Percentiles rank a stretch among this genome's conserved stretches.
phyloP scores from a whole-genome alignment of 1,140 invertebrate genomes.

The Zaprionus capensis region DNA sequence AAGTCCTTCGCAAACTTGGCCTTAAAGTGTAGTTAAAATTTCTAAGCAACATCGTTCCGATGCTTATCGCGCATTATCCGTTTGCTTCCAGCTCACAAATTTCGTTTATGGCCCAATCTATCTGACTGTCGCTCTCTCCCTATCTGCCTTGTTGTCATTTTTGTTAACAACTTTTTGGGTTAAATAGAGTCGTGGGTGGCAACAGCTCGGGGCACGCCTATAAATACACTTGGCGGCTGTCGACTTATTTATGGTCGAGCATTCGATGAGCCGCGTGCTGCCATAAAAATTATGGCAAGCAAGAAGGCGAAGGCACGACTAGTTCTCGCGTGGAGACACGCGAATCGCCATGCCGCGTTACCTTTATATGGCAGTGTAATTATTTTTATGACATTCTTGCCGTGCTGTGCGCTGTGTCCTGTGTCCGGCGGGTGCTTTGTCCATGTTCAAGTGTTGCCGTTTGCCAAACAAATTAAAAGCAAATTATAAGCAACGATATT shows the following conservation, averaged over 20 bases:
- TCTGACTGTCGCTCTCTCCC: not conserved
- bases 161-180: conserved; percentile 27
- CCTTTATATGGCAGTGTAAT: conserved; percentile 73
- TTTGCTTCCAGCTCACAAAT: conserved; percentile 4
- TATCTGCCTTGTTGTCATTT: conserved; percentile 3
- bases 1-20: not conserved
- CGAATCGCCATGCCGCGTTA: conserved; percentile 53
- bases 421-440: conserved; percentile 23
- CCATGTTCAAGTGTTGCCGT: conserved; percentile 77
- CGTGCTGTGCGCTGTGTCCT: not conserved
- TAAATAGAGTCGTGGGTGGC: conserved; percentile 41
- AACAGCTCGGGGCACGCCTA: conserved; percentile 54
- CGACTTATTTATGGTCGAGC: conserved; percentile 76
- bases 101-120: conserved; percentile 1
- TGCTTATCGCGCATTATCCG: conserved; percentile 3
- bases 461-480: conserved; percentile 83
- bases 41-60: not conserved
- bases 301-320: not conserved
- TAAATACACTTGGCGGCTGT: conserved; percentile 62
- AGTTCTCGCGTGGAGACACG: conserved; percentile 40
- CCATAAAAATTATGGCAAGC: conserved; percentile 71
- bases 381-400: conserved; percentile 79
- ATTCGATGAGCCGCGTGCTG: conserved; percentile 75
- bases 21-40: conserved; percentile 9
- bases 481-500: conserved; percentile 79